Conservation (phyloP, 2,888 invertebrate species). For the Volucella bombylans region DNA sequence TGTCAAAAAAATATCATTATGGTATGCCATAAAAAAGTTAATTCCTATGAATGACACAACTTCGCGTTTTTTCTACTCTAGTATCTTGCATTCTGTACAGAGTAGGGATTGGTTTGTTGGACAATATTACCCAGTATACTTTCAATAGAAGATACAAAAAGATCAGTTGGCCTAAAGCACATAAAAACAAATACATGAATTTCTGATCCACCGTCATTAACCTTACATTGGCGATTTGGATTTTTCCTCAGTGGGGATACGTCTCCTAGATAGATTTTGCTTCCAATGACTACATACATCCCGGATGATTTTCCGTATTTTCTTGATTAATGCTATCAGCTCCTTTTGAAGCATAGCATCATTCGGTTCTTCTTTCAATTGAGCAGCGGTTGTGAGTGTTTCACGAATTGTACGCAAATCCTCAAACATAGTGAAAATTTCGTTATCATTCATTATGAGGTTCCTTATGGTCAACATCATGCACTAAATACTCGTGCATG, state of each 20-base stretch:
- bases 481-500: conserved; percentile 11
- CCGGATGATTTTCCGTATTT: conserved; percentile 16
- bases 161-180: conserved; percentile 10
- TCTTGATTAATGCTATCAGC: conserved; percentile 1
- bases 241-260: conserved; percentile 1
- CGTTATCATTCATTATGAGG: conserved; percentile 6
- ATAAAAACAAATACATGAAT: conserved; percentile 37
- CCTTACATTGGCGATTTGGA: conserved; percentile 24
- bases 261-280: conserved; percentile 1
- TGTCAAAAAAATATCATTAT: no score
- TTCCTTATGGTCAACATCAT: neutral
- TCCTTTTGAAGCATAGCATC: conserved; percentile 37
- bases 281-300: conserved; percentile 24
- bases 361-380: conserved; percentile 26
- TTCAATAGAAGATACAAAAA: conserved; percentile 31
- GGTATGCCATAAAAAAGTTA: conserved; percentile 52
- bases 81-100: conserved; percentile 31
- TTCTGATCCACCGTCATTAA: neutral
- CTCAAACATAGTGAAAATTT: neutral
- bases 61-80: conserved; percentile 30
- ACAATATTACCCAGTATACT: conserved; percentile 36
- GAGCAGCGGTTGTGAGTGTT: conserved; percentile 2
- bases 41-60: conserved; percentile 37
- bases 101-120: conserved; percentile 38
- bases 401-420: conserved; percentile 16